Percentiles rank a stretch among this genome's conserved stretches.
Conservation (phyloP, 2,113 vertebrate genomes). For the Bubo bubo region DNA sequence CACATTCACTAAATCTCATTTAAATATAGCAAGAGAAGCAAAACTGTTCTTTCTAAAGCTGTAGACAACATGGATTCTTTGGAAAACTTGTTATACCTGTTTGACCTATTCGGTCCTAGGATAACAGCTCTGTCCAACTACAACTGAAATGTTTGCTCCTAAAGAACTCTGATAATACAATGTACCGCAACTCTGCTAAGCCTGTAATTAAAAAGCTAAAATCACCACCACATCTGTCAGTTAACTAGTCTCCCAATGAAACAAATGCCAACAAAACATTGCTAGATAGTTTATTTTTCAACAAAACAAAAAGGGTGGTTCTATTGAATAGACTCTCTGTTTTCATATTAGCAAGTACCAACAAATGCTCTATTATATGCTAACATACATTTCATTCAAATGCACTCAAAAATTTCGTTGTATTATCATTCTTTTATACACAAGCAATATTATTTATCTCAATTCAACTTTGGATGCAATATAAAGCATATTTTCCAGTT, state of each 20-base stretch:
- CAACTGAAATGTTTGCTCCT: background rate
- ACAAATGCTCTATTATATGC: background rate
- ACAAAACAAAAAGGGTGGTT: background rate
- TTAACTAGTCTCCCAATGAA: background rate
- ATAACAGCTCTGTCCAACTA: background rate
- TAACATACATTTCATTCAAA: background rate
- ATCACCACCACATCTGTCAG: background rate
- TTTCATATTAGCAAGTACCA: constrained; percentile 3
- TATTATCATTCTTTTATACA: constrained; percentile 17
- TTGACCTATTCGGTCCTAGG: background rate
- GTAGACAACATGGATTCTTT: background rate
- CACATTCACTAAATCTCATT: background rate
- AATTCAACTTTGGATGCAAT: background rate
- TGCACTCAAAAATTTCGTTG: constrained; percentile 18
- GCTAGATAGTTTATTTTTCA: constrained; percentile 13
- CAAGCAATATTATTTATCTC: background rate
- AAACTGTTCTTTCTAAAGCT: background rate
- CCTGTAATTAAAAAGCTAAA: background rate
- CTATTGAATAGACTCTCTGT: background rate
- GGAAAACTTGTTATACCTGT: background rate
- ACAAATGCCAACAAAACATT: background rate
- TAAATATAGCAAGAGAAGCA: background rate
- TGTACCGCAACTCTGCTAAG: background rate
- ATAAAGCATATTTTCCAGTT: background rate
- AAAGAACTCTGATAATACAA: background rate